These are phyloP conservation scores for Spinus pinus DNA, from an alignment of 2,797 vertebrate species.

Conservation along the genomic window DNA sequence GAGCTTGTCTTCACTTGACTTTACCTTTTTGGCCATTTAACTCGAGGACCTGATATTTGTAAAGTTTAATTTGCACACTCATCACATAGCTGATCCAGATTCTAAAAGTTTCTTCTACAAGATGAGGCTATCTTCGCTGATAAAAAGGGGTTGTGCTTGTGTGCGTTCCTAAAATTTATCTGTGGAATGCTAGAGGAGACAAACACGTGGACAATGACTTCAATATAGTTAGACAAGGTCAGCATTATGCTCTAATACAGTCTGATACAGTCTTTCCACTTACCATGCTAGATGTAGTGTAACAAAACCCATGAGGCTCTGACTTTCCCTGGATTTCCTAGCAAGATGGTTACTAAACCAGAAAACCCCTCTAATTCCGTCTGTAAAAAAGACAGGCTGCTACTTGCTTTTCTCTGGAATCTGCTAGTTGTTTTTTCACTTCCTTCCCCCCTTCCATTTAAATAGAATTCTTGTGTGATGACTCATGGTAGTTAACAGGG, in stretches of 20 bases:
- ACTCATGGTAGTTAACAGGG: slow-evolving; percentile 36
- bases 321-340: not conserved
- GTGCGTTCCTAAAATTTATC: not conserved
- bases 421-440: not conserved
- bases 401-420: not conserved
- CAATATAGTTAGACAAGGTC: not conserved
- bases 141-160: not conserved
- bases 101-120: not conserved
- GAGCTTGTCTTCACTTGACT: not conserved
- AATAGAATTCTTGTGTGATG: slow-evolving; percentile 18
- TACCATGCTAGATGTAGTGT: not conserved
- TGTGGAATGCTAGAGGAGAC: not conserved
- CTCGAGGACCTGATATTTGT: not conserved
- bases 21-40: not conserved
- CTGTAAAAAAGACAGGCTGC: not conserved
- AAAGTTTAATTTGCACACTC: not conserved
- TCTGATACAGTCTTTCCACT: not conserved
- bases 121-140: not conserved
- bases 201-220: not conserved
- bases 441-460: not conserved
- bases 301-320: not conserved
- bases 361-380: not conserved
- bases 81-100: not conserved
- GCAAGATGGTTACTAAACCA: not conserved
- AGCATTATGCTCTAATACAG: not conserved